phyloP scores from a whole-genome alignment of 2,797 vertebrate genomes.

The Spinibarbus caldwelli region DNA sequence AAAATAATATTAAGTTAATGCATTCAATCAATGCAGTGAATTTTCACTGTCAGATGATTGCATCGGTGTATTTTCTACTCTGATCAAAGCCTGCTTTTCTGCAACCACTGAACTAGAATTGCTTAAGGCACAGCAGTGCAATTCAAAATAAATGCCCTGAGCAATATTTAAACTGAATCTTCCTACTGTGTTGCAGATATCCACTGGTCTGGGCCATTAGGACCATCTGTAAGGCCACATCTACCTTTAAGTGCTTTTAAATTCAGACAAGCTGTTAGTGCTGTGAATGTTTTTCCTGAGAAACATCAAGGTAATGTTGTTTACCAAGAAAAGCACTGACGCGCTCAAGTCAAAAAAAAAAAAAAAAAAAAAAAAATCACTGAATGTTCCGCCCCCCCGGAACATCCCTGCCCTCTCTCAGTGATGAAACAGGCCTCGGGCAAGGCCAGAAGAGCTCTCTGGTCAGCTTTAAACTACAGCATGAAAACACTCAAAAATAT shows the following conservation, averaged over 20 bases:
- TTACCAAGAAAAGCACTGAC: constrained; percentile 47
- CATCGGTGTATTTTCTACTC: not conserved
- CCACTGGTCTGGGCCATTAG: constrained; percentile 20
- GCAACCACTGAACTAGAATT: not conserved
- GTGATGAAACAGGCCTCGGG: constrained; percentile 18
- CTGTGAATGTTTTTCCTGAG: constrained; percentile 29
- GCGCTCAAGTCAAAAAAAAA: constrained; percentile 4
- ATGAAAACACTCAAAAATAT: not conserved
- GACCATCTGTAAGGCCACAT: constrained; percentile 36
- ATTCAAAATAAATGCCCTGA: constrained; percentile 14
- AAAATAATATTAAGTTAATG: too few relatives aligned
- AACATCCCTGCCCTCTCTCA: not conserved
- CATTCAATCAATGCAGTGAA: not conserved
- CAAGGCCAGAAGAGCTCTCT: constrained; percentile 29
- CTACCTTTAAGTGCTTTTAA: constrained; percentile 32
- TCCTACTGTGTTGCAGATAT: constrained; percentile 23
- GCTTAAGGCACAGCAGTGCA: not conserved
- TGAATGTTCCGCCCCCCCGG: constrained; percentile 6
- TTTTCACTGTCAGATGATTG: not conserved
- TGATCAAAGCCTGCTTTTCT: not conserved
- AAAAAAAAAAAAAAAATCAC: constrained; percentile 8
- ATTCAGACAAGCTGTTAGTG: constrained; percentile 41
- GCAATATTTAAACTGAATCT: constrained; percentile 8
- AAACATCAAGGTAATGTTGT: constrained; percentile 46
- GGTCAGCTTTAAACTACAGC: constrained; percentile 18